A percentile compares a stretch with the other conserved stretches of the same genome.
Evolutionary conservation across 2,113 vertebrate genomes (phyloP).

Genomic region (Pseudorasbora parva): DNA sequence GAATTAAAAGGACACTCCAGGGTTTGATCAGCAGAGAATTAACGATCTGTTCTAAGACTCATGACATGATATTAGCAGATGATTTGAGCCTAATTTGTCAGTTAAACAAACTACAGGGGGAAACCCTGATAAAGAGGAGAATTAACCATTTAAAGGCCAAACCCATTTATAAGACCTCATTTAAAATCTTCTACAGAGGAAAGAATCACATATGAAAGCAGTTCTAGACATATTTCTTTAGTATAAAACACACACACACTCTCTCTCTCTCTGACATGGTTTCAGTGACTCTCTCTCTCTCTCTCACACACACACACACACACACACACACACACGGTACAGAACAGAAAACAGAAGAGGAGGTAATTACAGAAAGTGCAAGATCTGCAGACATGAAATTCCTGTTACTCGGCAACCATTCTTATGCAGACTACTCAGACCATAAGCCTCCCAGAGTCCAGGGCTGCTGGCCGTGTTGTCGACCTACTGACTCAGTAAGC

Average conservation of each 20-base stretch:
- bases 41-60: neutral
- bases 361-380: constrained; percentile 36
- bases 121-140: neutral
- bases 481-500: neutral
- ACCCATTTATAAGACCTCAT: neutral
- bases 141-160: neutral
- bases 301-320: no score
- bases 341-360: constrained; percentile 30
- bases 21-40: neutral
- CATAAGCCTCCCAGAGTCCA: constrained; percentile 23
- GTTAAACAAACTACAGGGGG: neutral
- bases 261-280: neutral
- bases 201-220: constrained; percentile 14
- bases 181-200: neutral
- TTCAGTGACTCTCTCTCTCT: neutral
- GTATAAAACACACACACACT: constrained; percentile 1
- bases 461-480: neutral
- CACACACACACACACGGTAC: neutral
- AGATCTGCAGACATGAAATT: constrained; percentile 29
- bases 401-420: neutral
- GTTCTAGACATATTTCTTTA: neutral
- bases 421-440: constrained; percentile 13
- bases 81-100: neutral
- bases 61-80: neutral
- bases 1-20: neutral